Conservation (phyloP, 2,888 invertebrate species). For the Polydrusus pterygomalis region DNA sequence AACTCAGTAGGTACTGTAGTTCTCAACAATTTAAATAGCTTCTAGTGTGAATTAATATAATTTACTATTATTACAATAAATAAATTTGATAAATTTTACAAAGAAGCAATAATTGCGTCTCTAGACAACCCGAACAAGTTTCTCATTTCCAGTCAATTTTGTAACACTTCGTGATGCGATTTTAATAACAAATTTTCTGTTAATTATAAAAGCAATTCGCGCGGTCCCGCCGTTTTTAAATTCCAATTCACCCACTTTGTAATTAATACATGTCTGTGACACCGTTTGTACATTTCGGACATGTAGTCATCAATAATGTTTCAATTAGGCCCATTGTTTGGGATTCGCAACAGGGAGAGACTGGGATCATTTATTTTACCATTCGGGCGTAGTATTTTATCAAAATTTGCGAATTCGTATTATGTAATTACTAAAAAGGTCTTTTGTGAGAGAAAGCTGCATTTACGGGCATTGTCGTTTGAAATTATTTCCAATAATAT, state of each 20-base stretch:
- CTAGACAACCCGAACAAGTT: too few species aligned
- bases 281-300: constrained; percentile 22
- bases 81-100: too few species aligned
- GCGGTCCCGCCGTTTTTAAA: not conserved
- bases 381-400: not conserved
- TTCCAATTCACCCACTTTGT: constrained; percentile 9
- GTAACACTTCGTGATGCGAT: too few species aligned
- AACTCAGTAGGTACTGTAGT: too few species aligned
- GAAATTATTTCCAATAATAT: not conserved
- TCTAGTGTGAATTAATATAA: too few species aligned
- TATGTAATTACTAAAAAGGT: not conserved
- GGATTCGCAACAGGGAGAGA: not conserved
- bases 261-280: constrained; percentile 25
- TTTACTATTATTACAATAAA: too few species aligned
- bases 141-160: not conserved
- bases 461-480: not conserved
- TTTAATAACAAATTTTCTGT: not conserved
- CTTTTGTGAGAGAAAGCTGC: not conserved
- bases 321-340: constrained; percentile 25
- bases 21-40: too few species aligned
- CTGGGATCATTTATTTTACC: constrained; percentile 22
- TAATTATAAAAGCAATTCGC: not conserved
- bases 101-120: too few species aligned
- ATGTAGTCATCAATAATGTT: constrained; percentile 30
- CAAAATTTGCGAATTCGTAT: not conserved